Percentiles rank a stretch among this genome's conserved stretches.
Evolutionary conservation across 1,140 invertebrate species (phyloP).

Genomic region (Drosophila lacertosa): DNA sequence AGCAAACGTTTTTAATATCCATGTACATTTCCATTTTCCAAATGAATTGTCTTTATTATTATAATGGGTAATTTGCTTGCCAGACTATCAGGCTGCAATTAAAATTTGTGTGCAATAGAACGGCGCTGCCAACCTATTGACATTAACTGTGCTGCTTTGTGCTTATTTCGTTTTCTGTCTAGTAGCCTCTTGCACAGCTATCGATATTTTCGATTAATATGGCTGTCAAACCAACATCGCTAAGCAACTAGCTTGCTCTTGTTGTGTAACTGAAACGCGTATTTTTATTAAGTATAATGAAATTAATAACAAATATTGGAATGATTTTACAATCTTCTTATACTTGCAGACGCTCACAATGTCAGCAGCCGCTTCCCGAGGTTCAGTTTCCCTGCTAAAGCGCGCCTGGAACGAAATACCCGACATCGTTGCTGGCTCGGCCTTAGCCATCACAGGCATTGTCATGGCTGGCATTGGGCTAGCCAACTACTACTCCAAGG

Average conservation of each 20-base stretch:
- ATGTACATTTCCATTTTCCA: constrained; percentile 1
- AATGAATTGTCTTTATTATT: background rate
- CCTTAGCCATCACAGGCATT: constrained; percentile 85
- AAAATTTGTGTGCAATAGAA: too few species aligned
- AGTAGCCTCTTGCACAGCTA: constrained; percentile 3
- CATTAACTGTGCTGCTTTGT: background rate
- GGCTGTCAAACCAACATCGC: constrained; percentile 22
- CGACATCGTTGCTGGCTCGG: constrained; percentile 86
- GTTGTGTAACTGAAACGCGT: constrained; percentile 60
- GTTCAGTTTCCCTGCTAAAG: constrained; percentile 84
- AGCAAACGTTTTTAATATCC: background rate
- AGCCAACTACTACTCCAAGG: constrained; percentile 85
- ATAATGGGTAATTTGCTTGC: background rate
- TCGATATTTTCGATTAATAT: constrained; percentile 19
- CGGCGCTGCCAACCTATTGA: background rate
- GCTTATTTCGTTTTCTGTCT: background rate
- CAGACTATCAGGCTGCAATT: background rate
- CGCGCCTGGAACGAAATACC: constrained; percentile 88
- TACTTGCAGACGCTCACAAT: constrained; percentile 48
- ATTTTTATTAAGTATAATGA: constrained; percentile 53
- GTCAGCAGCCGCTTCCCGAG: constrained; percentile 69
- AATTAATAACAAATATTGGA: background rate
- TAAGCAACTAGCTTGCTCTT: constrained; percentile 41
- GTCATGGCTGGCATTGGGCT: constrained; percentile 85
- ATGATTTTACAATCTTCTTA: background rate